phyloP scores from a whole-genome alignment of 2,797 vertebrate species.

The Mycteria americana region DNA sequence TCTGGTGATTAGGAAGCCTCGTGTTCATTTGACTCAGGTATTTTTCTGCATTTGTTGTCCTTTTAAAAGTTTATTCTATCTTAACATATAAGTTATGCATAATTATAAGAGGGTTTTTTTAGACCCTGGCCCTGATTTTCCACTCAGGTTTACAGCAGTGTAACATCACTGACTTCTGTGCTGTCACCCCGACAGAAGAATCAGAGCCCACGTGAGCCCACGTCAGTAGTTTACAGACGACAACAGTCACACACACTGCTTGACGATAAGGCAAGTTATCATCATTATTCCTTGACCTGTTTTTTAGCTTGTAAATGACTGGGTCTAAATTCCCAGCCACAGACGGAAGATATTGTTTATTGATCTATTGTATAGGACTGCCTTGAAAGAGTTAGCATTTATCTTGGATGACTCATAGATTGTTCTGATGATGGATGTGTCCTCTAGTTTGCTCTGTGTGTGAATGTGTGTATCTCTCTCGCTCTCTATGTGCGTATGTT shows the following conservation, averaged over 20 bases:
- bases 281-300: conserved; percentile 28
- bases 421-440: background rate
- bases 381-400: conserved; percentile 14
- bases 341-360: conserved; percentile 22
- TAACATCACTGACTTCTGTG: background rate
- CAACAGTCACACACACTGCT: background rate
- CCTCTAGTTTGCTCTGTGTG: background rate
- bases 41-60: background rate
- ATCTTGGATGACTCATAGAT: conserved; percentile 12
- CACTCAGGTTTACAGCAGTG: background rate
- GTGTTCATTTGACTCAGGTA: background rate
- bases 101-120: background rate
- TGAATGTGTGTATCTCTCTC: background rate
- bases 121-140: background rate
- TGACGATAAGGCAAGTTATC: background rate
- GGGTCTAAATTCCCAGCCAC: background rate
- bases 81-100: background rate
- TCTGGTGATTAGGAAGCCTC: background rate
- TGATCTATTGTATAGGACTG: conserved; percentile 15
- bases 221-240: background rate
- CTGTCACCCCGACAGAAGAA: background rate
- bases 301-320: background rate
- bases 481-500: background rate
- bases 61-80: background rate
- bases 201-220: background rate